Percentiles rank a stretch among this genome's conserved stretches.
Conservation (phyloP, 35 echinoderm and acorn worm genomes). For the Apostichopus japonicus region DNA sequence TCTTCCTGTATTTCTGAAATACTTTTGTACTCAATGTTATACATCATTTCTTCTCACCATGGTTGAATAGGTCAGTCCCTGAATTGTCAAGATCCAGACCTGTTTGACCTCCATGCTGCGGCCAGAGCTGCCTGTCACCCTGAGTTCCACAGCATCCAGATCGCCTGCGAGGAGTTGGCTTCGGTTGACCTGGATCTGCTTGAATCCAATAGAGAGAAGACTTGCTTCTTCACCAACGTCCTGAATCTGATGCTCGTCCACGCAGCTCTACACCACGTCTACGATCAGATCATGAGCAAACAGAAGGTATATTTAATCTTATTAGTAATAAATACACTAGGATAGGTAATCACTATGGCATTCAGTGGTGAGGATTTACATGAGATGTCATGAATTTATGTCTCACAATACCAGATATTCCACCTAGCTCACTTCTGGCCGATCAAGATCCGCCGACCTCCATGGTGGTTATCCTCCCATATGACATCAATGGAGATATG, state of each 20-base stretch:
- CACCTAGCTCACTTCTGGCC: too few relatives aligned
- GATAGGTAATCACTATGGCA: too few relatives aligned
- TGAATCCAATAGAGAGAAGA: slow-evolving; percentile 61
- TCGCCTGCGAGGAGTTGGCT: slow-evolving; percentile 72
- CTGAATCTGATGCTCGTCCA: slow-evolving; percentile 88
- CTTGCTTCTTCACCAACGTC: slow-evolving; percentile 94
- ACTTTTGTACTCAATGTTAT: too few relatives aligned
- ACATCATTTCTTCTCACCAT: not conserved
- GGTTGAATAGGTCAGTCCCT: slow-evolving; percentile 61
- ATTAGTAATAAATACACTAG: too few relatives aligned
- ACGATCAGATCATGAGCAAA: slow-evolving; percentile 66
- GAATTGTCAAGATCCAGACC: slow-evolving; percentile 10
- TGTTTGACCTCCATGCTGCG: slow-evolving; percentile 75
- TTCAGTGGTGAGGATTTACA: too few relatives aligned
- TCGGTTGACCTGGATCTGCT: slow-evolving; percentile 78
- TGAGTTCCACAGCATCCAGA: slow-evolving; percentile 80
- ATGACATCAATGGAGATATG: too few relatives aligned
- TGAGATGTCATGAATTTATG: too few relatives aligned
- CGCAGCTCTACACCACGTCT: slow-evolving; percentile 72
- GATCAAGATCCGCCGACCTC: too few relatives aligned
- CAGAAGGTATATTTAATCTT: slow-evolving; percentile 51
- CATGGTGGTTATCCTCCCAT: too few relatives aligned
- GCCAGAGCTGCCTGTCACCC: slow-evolving; percentile 45
- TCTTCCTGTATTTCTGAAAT: too few relatives aligned
- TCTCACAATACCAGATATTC: too few relatives aligned